Conservation (phyloP, 92 coral and sea anemone species). For the Epizoanthus scotinus region DNA sequence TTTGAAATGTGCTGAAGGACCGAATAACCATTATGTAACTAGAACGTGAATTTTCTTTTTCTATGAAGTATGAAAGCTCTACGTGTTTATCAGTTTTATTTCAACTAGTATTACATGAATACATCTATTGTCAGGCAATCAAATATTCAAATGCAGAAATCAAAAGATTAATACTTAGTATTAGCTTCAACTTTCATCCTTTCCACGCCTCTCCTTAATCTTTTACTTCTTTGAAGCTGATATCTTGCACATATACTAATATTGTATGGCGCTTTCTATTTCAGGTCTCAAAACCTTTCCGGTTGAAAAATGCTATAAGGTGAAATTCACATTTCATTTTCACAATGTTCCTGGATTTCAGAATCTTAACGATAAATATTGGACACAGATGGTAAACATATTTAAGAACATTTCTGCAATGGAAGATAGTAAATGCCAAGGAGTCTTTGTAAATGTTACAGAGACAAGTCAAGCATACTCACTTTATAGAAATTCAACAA, state of each 20-base stretch:
- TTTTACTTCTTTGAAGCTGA: too few relatives aligned
- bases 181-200: too few relatives aligned
- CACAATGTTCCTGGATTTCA: background rate
- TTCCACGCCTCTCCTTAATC: too few relatives aligned
- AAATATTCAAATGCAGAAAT: too few relatives aligned
- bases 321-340: background rate
- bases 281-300: slow-evolving; percentile 7
- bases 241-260: background rate
- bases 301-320: slow-evolving; percentile 13
- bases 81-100: too few relatives aligned
- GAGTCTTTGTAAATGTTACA: background rate
- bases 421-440: background rate
- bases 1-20: too few relatives aligned
- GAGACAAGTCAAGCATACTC: background rate
- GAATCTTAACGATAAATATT: background rate
- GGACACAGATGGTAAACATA: background rate
- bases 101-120: too few relatives aligned
- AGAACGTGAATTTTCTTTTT: too few relatives aligned
- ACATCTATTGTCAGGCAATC: too few relatives aligned
- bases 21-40: too few relatives aligned
- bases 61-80: too few relatives aligned
- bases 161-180: too few relatives aligned
- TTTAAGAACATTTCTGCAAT: background rate
- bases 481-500: background rate
- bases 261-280: background rate